Base-by-base conservation (phyloP, 1,140 invertebrate species). In the Apis mellifera region DNA sequence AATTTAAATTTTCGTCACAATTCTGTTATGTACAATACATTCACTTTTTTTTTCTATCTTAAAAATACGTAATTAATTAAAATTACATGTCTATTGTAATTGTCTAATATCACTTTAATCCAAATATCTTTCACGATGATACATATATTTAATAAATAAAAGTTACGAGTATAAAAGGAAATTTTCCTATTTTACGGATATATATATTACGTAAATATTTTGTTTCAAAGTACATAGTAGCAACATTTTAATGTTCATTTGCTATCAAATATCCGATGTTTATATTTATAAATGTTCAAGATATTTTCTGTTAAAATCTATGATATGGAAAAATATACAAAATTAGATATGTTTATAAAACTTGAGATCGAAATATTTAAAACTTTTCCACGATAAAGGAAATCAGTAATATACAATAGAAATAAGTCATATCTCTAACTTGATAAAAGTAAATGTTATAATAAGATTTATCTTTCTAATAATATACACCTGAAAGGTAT, bases 111-210 rank as follows among this genome's bases (percentile, higher is more conserved):
- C 66, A 7, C 11, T 69, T 8, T 12, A 50, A 9, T 15, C 9
- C 15, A 0, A 26, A 57, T 78, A 68, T 68, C 68, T 62, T 64
- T 32, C 48, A 13, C 57, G 9, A 1, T 60, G 57, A 42, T 5
- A 42, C 32, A 42, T 71, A 52, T 50, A 71, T 70, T 62, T 71
- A 52, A 9, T 21, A 71, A 42, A 79, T 71, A 79, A 71, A 79
- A 79, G 48, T 9, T 65, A 15, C 42, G 9, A 79, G 68, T 50
- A 54, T 42, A 62, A 50, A 15, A n/a, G 23, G 59, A 62, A 54
- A 23, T 71, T 48, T 50, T 79, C 21, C 19, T 12, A 52, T 50
- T n/a, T 2, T 64, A 72, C 57, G 52, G 4, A 59, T 42, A 42
- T 7, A 5, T 42, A 42, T 42, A 42, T 42, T 42, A 42, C 32